Evolutionary conservation across 2,113 vertebrate genomes (phyloP).

Genomic region (Chaetodon trifascialis): DNA sequence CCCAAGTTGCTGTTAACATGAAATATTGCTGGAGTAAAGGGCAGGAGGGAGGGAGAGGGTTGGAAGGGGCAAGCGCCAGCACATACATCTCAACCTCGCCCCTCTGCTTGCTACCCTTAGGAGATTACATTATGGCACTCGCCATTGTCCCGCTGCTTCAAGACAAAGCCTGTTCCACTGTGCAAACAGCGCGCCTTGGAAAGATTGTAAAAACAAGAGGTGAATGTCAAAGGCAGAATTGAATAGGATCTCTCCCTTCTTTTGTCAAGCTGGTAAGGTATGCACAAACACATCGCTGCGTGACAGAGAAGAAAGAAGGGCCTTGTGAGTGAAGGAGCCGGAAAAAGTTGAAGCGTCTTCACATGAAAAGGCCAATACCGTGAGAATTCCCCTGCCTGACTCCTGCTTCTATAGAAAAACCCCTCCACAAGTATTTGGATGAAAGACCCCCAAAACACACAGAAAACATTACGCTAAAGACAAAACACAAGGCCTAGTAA

Average conservation of each 20-base stretch:
- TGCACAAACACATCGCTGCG: constrained; percentile 80
- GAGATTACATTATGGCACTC: constrained; percentile 78
- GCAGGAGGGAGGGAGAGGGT: constrained; percentile 42
- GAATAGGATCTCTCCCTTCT: constrained; percentile 76
- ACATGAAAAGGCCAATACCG: constrained; percentile 71
- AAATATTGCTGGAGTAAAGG: constrained; percentile 67
- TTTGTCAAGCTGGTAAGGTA: constrained; percentile 73
- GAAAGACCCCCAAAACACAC: constrained; percentile 63
- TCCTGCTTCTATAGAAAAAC: constrained; percentile 55
- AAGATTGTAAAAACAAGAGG: constrained; percentile 83
- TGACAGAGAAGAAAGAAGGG: constrained; percentile 77
- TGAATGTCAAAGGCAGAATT: constrained; percentile 77
- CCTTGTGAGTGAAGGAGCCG: constrained; percentile 72
- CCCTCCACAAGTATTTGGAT: constrained; percentile 50
- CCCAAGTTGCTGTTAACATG: constrained; percentile 56
- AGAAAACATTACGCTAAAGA: constrained; percentile 33
- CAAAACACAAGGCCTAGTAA: constrained; percentile 40
- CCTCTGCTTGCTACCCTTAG: constrained; percentile 62
- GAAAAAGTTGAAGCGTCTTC: constrained; percentile 71
- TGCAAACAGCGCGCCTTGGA: constrained; percentile 75
- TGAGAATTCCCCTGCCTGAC: constrained; percentile 73
- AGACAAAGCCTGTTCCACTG: constrained; percentile 79
- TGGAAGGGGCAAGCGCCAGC: constrained; percentile 73
- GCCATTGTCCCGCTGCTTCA: constrained; percentile 69
- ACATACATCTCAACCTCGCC: constrained; percentile 75